phyloP scores from a whole-genome alignment of 2,113 vertebrate species.

The Hystrix cristata region DNA sequence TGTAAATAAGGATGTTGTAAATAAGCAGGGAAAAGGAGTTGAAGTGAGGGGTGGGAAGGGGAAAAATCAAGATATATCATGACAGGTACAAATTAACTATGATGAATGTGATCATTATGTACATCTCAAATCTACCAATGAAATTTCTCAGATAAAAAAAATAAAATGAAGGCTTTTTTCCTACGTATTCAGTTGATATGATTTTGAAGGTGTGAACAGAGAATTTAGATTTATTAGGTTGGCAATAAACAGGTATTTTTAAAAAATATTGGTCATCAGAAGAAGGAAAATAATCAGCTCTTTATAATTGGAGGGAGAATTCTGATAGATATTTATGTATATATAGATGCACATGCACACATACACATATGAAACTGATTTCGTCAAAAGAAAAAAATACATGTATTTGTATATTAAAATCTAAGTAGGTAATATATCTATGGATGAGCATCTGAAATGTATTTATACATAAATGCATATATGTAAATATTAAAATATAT shows the following conservation, averaged over 20 bases:
- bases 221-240: conserved; percentile 33
- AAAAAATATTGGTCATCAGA: not conserved
- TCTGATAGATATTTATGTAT: not conserved
- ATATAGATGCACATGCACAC: not conserved
- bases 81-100: too few species aligned
- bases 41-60: too few species aligned
- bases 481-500: not conserved
- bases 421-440: not conserved
- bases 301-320: not conserved
- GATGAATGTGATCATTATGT: too few species aligned
- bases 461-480: not conserved
- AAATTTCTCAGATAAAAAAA: too few species aligned
- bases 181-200: conserved; percentile 7
- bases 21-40: too few species aligned
- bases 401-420: conserved; percentile 31
- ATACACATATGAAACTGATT: not conserved
- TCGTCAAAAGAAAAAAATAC: not conserved
- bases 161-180: not conserved
- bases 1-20: too few species aligned
- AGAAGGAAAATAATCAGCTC: not conserved
- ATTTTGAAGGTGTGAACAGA: not conserved
- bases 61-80: too few species aligned
- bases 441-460: not conserved
- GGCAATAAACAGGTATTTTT: not conserved
- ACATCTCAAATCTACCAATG: too few species aligned